Base-by-base conservation (phyloP, 2,113 vertebrate genomes). In the Asarcornis scutulata region DNA sequence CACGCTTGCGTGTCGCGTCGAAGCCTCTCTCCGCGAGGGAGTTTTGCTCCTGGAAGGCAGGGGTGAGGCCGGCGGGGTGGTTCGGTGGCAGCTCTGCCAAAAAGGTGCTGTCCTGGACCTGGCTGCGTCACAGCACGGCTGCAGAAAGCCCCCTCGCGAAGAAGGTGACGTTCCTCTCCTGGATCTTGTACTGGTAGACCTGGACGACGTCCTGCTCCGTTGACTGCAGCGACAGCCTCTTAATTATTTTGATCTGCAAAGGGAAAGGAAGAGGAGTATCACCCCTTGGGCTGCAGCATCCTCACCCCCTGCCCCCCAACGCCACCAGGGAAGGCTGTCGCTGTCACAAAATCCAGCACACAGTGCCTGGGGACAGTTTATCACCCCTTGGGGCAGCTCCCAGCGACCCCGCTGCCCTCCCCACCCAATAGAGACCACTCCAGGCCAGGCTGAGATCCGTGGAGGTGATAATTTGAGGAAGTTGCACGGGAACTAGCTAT, bases 171-270 rank as follows among this genome's bases (percentile, higher is more conserved):
- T 97, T 99, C 97, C 98, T 99, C 80, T 99, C 99, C 17, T 99
- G 98, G 93, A 99, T 98, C 91, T 99, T 99, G 86, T 99, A 99
- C 95, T 99, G 99, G 95, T 99, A 99, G 58, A 97, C 88, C 86
- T 98, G 98, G 73, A 73, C 91, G 26, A 77, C 93, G 25, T 97
- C 97, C 87, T 58, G 40, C 87, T 88, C 96, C 1, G 87, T 81
- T 15, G 90, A 83, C 80, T 89, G 71, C 20, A 91, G 38, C 5
- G 89, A 96, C 55, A 82, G 80, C 50, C 98, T 97, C 98, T 97
- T 98, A 66, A 98, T 98, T 85, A 99, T 98, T 60, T 97, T 98
- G 77, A 99, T 97, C 99, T 99, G 96, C 59, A 95, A 92, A 85
- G 26, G 20, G 59, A 62, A 74, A 71, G 42, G 79, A 69, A 83